phyloP scores from a whole-genome alignment of 2,888 invertebrate species.

The Petrolisthes cinctipes region DNA sequence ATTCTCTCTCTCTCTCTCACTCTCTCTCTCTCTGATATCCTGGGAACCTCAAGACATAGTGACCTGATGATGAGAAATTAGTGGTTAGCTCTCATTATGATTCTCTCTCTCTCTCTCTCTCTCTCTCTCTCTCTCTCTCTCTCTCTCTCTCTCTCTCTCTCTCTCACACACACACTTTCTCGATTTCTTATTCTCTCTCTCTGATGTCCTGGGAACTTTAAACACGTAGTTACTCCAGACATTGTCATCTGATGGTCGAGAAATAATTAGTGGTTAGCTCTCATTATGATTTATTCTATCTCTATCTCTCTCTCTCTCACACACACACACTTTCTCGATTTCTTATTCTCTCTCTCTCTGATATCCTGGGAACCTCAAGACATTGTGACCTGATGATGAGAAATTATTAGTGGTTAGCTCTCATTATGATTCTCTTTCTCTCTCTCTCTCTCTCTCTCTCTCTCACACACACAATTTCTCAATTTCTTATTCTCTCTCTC shows the following conservation, averaged over 20 bases:
- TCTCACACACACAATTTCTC: not conserved
- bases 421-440: no score
- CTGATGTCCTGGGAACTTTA: not conserved
- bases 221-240: not conserved
- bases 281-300: not conserved
- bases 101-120: slow-evolving; percentile 19
- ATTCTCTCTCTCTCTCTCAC: not conserved
- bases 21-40: not conserved
- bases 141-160: not conserved
- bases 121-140: slow-evolving; percentile 9
- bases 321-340: not conserved
- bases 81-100: no score
- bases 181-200: not conserved
- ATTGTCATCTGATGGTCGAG: not conserved
- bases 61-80: no score
- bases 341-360: not conserved
- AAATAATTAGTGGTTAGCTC: not conserved
- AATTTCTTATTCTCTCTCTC: not conserved
- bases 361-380: not conserved
- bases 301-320: not conserved
- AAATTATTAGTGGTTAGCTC: no score
- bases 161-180: not conserved
- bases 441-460: slow-evolving; percentile 14
- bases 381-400: no score
- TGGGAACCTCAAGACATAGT: no score